A percentile compares a stretch with the other conserved stretches of the same genome.
phyloP scores from a whole-genome alignment of 37 sponge, comb jelly and placozoan species.

The Diacarnus erythraeanus region DNA sequence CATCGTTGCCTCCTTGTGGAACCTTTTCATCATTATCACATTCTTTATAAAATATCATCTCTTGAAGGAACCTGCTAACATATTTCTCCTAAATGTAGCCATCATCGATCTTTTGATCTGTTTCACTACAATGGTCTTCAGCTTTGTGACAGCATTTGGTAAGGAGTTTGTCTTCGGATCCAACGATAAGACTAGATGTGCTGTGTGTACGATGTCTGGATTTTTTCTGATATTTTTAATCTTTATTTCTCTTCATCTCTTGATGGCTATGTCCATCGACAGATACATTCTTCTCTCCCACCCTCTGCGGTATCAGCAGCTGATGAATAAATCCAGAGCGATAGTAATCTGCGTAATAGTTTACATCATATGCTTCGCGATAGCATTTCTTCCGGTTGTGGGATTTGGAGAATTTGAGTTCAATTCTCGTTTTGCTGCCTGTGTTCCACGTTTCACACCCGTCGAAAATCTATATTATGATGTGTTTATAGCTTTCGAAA shows the following conservation, averaged over 20 bases:
- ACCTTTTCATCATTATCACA: constrained; percentile 67
- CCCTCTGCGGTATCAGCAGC: constrained; percentile 60
- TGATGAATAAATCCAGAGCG: constrained; percentile 29
- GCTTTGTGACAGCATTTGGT: constrained; percentile 16
- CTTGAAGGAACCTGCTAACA: constrained; percentile 71
- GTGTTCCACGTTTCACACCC: constrained; percentile 58
- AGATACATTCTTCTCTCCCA: constrained; percentile 54
- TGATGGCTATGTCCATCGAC: constrained; percentile 66
- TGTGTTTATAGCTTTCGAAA: constrained; percentile 29
- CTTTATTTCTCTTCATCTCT: constrained; percentile 49
- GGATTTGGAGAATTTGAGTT: constrained; percentile 76
- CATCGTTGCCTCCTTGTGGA: constrained; percentile 67
- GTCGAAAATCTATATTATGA: constrained; percentile 46
- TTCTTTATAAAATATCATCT: constrained; percentile 36
- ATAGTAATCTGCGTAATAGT: constrained; percentile 24
- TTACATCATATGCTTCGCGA: constrained; percentile 25
- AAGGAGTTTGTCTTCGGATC: constrained; percentile 50
- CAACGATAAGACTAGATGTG: constrained; percentile 51
- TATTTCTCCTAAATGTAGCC: constrained; percentile 57
- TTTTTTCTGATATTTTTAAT: constrained; percentile 51
- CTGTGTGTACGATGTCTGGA: constrained; percentile 37
- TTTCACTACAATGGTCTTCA: constrained; percentile 28
- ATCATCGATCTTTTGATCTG: constrained; percentile 44
- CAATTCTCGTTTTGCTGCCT: constrained; percentile 57
- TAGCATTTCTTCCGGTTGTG: constrained; percentile 45